Conservation (phyloP, 23 tunicate species). For the Phallusia fumigata region DNA sequence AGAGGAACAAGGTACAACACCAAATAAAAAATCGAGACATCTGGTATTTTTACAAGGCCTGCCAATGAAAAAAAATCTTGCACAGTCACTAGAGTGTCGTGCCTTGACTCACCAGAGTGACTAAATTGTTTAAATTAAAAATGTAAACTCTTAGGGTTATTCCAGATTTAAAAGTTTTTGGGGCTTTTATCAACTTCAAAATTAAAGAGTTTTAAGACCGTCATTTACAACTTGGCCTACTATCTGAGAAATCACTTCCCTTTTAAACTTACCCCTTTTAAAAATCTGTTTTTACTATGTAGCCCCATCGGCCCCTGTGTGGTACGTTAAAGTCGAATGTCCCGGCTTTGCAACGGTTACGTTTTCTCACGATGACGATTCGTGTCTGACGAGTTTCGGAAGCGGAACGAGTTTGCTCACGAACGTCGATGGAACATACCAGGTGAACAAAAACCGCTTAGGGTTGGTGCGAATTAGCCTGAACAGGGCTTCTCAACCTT, state of each 20-base stretch:
- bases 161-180: too few species aligned
- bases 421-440: slow-evolving; percentile 58
- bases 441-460: slow-evolving; percentile 48
- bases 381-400: slow-evolving; percentile 70
- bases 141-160: too few species aligned
- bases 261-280: too few species aligned
- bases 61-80: too few species aligned
- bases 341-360: slow-evolving; percentile 83
- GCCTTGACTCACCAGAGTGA: too few species aligned
- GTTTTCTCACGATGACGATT: slow-evolving; percentile 52
- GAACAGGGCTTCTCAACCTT: neutral
- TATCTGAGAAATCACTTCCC: too few species aligned
- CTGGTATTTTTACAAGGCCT: too few species aligned
- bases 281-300: neutral
- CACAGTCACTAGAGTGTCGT: too few species aligned
- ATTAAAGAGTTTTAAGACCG: too few species aligned
- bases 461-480: neutral
- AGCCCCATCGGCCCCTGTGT: slow-evolving; percentile 12
- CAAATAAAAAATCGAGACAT: neutral
- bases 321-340: slow-evolving; percentile 80
- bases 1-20: slow-evolving; percentile 47
- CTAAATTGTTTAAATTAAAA: too few species aligned
- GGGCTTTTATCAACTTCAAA: too few species aligned
- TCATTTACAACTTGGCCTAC: too few species aligned
- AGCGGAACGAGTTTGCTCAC: slow-evolving; percentile 66